Conservation (phyloP, 2,888 invertebrate genomes). For the Lepetodrilus schrolli region DNA sequence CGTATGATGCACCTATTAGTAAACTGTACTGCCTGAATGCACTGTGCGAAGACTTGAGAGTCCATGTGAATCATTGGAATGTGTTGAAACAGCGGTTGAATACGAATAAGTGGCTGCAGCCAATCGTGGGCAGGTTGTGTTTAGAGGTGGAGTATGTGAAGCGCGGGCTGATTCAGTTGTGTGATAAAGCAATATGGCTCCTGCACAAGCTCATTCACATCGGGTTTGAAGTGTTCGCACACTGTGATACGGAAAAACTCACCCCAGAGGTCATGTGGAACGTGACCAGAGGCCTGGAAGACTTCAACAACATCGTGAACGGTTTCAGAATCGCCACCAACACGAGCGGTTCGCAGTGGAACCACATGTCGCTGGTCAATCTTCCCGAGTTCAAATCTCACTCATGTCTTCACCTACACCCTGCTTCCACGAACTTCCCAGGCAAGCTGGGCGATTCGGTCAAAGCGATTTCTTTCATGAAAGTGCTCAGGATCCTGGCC, state of each 20-base stretch:
- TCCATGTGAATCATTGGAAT: conserved; percentile 73
- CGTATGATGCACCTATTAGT: conserved; percentile 59
- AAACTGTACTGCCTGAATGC: conserved; percentile 70
- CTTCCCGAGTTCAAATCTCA: conserved; percentile 25
- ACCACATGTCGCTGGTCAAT: conserved; percentile 28
- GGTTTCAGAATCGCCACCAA: conserved; percentile 43
- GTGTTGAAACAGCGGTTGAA: conserved; percentile 70
- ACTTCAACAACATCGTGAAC: conserved; percentile 71
- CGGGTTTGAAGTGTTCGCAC: conserved; percentile 73
- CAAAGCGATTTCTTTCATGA: conserved; percentile 66
- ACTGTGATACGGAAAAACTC: conserved; percentile 67
- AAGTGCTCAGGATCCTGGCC: conserved; percentile 68
- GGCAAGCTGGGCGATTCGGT: conserved; percentile 54
- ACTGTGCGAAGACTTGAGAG: conserved; percentile 72
- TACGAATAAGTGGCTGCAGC: conserved; percentile 66
- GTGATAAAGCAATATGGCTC: conserved; percentile 69
- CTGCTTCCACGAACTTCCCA: conserved; percentile 42
- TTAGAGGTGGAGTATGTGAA: conserved; percentile 63
- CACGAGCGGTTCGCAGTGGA: conserved; percentile 19
- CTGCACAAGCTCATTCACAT: conserved; percentile 68
- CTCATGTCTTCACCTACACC: conserved; percentile 36
- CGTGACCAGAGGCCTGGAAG: conserved; percentile 73
- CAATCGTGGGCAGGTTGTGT: conserved; percentile 62
- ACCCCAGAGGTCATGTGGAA: conserved; percentile 73
- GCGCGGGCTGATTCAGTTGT: conserved; percentile 54